Base-by-base conservation (phyloP, 2,797 vertebrate genomes). In the Neosilurus mollespiculum region DNA sequence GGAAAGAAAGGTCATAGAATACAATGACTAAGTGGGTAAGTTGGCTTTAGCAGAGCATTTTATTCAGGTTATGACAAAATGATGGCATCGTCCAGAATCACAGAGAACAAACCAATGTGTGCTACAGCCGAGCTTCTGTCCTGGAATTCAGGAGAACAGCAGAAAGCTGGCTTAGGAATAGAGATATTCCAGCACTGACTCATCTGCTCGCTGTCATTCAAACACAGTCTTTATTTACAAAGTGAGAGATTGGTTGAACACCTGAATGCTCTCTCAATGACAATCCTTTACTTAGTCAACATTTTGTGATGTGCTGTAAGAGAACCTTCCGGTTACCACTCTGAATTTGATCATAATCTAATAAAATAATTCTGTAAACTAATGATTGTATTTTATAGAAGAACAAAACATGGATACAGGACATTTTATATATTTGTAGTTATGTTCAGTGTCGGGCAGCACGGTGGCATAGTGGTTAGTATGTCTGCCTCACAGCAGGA, bases 131-230 rank as follows among this genome's bases (percentile, higher is more conserved):
- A 26, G 61, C 69, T 11, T 26, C 64, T 56, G 12, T 80, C 61
- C 64, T 62, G 37, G n/a, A 12, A 37, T 69, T 22, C 30, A 81
- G 24, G 71, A 75, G 53, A n/a, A 58, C 26, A 54, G 16, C 30
- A 56, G 26, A 30, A 81, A 56, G 16, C 56, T 59, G 69, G 16
- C 53, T 70, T 16, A 34, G 43, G 43, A 58, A 43, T 43, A 76
- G 75, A 78, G 30, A 43, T 26, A 43, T 65, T 26, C 67, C 75
- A 71, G 56, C 79, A 37, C 59, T 71, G 73, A 65, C 67, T 78
- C 49, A 73, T 84, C 54, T 61, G 58, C 65, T 81, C 34, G 18
- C 37, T 61, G 66, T n/a, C 78, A 58, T 83, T 86, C 78, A 67
- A 15, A 81, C 34, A 72, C 78, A 86, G 61, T 15, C 7, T 61